phyloP scores from a whole-genome alignment of 2,888 invertebrate species.

The Eurytoma californica region DNA sequence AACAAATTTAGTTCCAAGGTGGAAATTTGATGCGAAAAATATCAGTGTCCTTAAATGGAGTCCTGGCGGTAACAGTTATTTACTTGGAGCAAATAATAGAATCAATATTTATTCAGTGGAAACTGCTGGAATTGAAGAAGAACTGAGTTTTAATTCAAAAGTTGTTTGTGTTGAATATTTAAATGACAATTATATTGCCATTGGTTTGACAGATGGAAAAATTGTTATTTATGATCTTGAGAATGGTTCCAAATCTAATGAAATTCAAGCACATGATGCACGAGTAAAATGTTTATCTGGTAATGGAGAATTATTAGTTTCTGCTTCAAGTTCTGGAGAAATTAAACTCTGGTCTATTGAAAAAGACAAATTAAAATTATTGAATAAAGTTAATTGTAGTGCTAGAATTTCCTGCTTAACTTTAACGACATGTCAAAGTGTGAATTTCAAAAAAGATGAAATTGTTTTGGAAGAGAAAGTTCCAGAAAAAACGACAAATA shows the following conservation, averaged over 20 bases:
- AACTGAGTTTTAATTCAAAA: conserved; percentile 82
- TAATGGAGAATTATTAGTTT: conserved; percentile 79
- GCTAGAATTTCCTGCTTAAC: conserved; percentile 85
- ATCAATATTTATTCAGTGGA: conserved; percentile 89
- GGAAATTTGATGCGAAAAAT: conserved; percentile 68
- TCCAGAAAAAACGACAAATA: conserved; percentile 49
- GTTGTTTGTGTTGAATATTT: conserved; percentile 85
- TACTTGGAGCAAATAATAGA: conserved; percentile 82
- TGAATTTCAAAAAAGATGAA: conserved; percentile 52
- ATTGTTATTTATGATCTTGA: conserved; percentile 79
- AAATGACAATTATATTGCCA: conserved; percentile 79
- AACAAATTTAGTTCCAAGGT: conserved; percentile 83
- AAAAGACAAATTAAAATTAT: conserved; percentile 71
- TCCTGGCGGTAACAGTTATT: conserved; percentile 85
- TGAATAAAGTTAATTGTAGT: conserved; percentile 77
- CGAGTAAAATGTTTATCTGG: conserved; percentile 83
- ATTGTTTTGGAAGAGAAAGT: conserved; percentile 46
- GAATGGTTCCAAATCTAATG: conserved; percentile 70
- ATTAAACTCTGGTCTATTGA: conserved; percentile 83
- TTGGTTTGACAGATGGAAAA: conserved; percentile 86
- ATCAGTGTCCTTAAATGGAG: conserved; percentile 80
- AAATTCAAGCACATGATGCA: conserved; percentile 78
- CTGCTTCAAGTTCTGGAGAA: conserved; percentile 87
- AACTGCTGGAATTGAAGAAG: conserved; percentile 83
- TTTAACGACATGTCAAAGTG: conserved; percentile 72